These are phyloP conservation scores for Phyllopteryx taeniolatus DNA, from an alignment of 2,113 vertebrate genomes.

Conservation along the genomic window DNA sequence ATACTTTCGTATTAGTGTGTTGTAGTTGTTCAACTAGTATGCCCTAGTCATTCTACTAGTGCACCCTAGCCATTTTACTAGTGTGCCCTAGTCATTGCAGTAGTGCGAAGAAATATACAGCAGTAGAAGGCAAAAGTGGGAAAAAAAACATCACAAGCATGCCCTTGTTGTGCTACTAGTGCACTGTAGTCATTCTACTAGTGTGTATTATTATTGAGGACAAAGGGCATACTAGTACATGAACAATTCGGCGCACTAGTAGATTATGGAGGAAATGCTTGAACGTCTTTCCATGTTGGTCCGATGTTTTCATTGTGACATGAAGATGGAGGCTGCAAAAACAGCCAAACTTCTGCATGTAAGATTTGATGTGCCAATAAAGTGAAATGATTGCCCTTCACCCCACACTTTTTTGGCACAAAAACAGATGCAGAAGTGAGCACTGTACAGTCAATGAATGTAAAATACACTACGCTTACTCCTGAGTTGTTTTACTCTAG, in stretches of 20 bases:
- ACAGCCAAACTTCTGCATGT: neutral
- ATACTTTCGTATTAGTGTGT: too few species aligned
- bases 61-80: too few species aligned
- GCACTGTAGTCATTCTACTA: too few species aligned
- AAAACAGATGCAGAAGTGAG: neutral
- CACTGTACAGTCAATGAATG: neutral
- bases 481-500: conserved; percentile 15
- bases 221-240: neutral
- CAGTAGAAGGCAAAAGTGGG: too few species aligned
- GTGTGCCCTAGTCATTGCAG: too few species aligned
- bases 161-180: too few species aligned
- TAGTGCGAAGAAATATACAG: too few species aligned
- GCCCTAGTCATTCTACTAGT: too few species aligned
- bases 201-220: too few species aligned
- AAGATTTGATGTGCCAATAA: neutral
- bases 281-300: neutral
- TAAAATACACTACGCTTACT: neutral
- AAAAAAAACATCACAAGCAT: too few species aligned
- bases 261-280: neutral
- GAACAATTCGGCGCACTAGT: neutral
- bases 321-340: neutral
- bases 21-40: too few species aligned
- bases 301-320: neutral
- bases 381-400: neutral
- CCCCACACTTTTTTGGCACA: neutral